Evolutionary conservation across 2,797 vertebrate species (phyloP).

Genomic region (Triplophysa bombifrons): DNA sequence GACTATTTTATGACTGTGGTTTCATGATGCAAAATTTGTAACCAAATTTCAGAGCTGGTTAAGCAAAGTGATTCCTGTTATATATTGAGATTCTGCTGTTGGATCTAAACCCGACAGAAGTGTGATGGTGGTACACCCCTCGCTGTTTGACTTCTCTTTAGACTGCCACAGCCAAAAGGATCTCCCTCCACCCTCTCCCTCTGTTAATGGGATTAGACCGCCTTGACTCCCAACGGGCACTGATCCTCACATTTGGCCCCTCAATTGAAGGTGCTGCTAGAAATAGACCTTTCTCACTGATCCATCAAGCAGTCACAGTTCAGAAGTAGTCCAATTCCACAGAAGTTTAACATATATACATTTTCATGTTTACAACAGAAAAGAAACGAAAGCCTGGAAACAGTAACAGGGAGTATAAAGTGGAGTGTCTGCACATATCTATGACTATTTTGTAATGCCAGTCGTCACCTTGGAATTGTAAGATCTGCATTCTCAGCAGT

Average conservation of each 20-base stretch:
- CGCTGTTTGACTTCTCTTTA: constrained; percentile 69
- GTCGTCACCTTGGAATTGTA: not conserved
- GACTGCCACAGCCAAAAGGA: constrained; percentile 71
- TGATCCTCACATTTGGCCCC: constrained; percentile 72
- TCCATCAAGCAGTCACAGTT: not conserved
- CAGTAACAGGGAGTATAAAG: constrained; percentile 29
- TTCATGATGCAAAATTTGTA: constrained; percentile 42
- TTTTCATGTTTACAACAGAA: constrained; percentile 36
- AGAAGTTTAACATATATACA: constrained; percentile 28
- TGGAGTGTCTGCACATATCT: constrained; percentile 30
- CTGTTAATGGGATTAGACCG: constrained; percentile 83
- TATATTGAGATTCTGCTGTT: constrained; percentile 66
- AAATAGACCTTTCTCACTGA: constrained; percentile 59
- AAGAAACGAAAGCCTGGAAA: constrained; percentile 33
- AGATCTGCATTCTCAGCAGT: too few species aligned
- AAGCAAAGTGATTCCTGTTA: constrained; percentile 68
- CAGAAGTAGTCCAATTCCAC: too few species aligned
- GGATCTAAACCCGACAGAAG: constrained; percentile 82
- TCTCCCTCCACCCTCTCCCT: constrained; percentile 63
- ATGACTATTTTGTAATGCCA: constrained; percentile 9
- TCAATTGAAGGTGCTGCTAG: constrained; percentile 70
- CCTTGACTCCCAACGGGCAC: constrained; percentile 75
- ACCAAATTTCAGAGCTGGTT: constrained; percentile 25
- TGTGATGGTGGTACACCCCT: constrained; percentile 74
- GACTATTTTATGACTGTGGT: constrained; percentile 41